Conservation (phyloP, 2,888 invertebrate genomes). For the Cheilosia soror region DNA sequence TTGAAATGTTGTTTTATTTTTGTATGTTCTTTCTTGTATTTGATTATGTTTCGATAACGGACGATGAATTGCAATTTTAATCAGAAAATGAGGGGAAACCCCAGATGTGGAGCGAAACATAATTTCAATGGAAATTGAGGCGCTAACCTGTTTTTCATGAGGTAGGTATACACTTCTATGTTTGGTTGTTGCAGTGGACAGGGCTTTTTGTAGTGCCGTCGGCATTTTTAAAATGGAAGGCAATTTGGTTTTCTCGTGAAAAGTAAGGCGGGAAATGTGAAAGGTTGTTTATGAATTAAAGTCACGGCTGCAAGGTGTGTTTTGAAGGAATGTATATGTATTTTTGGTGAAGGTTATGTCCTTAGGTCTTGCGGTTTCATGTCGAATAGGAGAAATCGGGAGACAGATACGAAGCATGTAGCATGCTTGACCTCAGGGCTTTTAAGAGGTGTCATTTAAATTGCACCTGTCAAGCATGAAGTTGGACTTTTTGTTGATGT, state of each 20-base stretch:
- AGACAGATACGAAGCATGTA: too few relatives aligned
- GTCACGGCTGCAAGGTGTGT: background rate
- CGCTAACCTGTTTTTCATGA: slow-evolving; percentile 35
- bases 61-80: slow-evolving; percentile 69
- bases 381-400: too few relatives aligned
- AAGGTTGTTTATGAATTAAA: background rate
- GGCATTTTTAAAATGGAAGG: slow-evolving; percentile 37
- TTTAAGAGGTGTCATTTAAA: too few relatives aligned
- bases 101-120: slow-evolving; percentile 8
- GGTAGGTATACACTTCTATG: background rate
- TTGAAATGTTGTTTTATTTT: slow-evolving; percentile 36
- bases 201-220: slow-evolving; percentile 40
- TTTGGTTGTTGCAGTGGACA: background rate
- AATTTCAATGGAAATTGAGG: slow-evolving; percentile 53
- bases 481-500: too few relatives aligned
- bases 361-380: too few relatives aligned
- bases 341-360: too few relatives aligned
- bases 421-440: too few relatives aligned
- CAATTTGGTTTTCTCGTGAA: slow-evolving; percentile 13
- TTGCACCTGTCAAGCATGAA: too few relatives aligned
- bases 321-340: background rate
- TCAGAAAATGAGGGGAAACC: background rate
- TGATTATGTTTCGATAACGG: slow-evolving; percentile 64
- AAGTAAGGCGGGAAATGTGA: background rate
- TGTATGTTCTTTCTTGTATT: slow-evolving; percentile 43